Percentiles rank a stretch among this genome's conserved stretches.
Evolutionary conservation across 2,888 invertebrate genomes (phyloP).

Genomic region (Scaptomyza caliginosa): DNA sequence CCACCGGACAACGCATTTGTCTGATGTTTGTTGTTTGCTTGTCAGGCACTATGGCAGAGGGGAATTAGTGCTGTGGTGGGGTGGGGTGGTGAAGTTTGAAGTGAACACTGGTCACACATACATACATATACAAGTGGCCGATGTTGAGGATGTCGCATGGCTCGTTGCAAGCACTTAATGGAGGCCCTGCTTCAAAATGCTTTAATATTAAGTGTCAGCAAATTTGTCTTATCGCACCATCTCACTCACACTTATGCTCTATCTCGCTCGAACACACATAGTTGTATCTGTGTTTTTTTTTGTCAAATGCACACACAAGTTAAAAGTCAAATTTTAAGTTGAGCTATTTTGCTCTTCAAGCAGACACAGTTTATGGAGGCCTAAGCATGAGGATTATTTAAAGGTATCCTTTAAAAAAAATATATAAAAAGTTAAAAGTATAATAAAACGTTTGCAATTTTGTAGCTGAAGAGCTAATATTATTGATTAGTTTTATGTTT

Average conservation of each 20-base stretch:
- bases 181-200: constrained; percentile 45
- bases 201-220: constrained; percentile 47
- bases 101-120: neutral
- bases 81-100: neutral
- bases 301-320: neutral
- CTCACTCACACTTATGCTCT: neutral
- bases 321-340: neutral
- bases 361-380: too few relatives aligned
- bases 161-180: constrained; percentile 51
- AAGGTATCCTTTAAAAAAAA: too few relatives aligned
- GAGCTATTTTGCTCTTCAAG: neutral
- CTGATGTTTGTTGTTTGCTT: constrained; percentile 60
- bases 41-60: neutral
- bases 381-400: too few relatives aligned
- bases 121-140: constrained; percentile 16
- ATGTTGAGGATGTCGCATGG: constrained; percentile 50
- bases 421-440: too few relatives aligned
- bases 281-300: neutral
- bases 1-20: constrained; percentile 73
- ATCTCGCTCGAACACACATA: neutral
- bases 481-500: too few relatives aligned
- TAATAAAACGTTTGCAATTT: too few relatives aligned
- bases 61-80: too few relatives aligned
- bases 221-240: constrained; percentile 36
- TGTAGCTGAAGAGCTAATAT: too few relatives aligned